phyloP scores from a whole-genome alignment of 2,888 invertebrate genomes.

The Dioctria linearis region DNA sequence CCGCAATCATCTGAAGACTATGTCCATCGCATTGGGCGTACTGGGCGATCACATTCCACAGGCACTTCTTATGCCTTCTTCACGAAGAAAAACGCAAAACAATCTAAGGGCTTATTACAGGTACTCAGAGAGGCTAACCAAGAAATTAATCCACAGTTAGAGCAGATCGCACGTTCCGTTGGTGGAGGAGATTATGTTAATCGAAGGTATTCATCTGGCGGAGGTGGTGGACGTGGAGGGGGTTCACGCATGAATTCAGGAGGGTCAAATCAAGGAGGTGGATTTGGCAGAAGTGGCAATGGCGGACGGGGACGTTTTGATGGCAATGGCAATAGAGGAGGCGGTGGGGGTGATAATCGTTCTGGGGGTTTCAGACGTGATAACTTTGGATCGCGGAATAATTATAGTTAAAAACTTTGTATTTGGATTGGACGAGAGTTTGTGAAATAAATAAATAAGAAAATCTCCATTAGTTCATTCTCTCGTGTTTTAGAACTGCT shows the following conservation, averaged over 20 bases:
- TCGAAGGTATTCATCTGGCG: conserved; percentile 59
- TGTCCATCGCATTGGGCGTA: conserved; percentile 95
- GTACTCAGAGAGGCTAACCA: conserved; percentile 92
- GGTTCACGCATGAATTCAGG: conserved; percentile 58
- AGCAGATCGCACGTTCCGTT: conserved; percentile 76
- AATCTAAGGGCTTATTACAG: conserved; percentile 89
- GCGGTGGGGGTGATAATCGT: conserved; percentile 53
- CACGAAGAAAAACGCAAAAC: conserved; percentile 87
- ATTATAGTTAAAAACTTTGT: conserved; percentile 19
- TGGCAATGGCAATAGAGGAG: conserved; percentile 54
- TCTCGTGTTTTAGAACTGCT: no score
- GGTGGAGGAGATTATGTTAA: conserved; percentile 61
- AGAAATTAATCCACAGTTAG: conserved; percentile 87
- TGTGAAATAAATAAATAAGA: background rate
- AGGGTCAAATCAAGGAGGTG: conserved; percentile 57
- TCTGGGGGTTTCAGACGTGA: conserved; percentile 27
- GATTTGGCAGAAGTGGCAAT: conserved; percentile 54
- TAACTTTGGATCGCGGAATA: conserved; percentile 35
- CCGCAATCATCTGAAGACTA: conserved; percentile 96
- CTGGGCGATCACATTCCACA: conserved; percentile 87
- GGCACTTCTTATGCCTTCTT: conserved; percentile 97
- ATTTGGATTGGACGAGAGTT: conserved; percentile 13
- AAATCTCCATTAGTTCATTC: conserved; percentile 3
- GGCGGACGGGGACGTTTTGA: conserved; percentile 58
- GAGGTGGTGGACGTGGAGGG: conserved; percentile 58